Evolutionary conservation across 2,888 invertebrate genomes (phyloP), one percentile per base, ranked within the genome.

Genomic region (Epistrophella euchroma): DNA sequence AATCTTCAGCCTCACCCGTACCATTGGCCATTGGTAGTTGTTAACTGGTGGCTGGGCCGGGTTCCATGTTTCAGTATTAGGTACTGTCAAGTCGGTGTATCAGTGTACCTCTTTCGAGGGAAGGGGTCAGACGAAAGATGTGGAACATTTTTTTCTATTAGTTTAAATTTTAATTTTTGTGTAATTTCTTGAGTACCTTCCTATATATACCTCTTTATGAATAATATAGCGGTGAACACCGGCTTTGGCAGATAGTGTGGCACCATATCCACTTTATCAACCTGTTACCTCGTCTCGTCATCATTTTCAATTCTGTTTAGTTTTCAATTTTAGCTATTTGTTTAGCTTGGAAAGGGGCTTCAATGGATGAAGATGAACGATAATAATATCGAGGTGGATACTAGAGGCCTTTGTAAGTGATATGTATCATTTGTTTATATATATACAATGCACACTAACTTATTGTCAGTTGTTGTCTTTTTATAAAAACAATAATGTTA

Each of bases 281-380:
- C 72, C 32, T 81, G 76, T 80, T 76, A 70, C 78, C 32, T 17
- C 19, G 62, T 25, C 52, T 32, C 77, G 40, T 64, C 43, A 25
- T 25, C 56, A 55, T 70, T 72, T 47, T 76, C n/a, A 70, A 77
- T 70, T 79, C 66, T 75, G 80, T 85, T 73, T 81, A 62, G 81
- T 68, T 55, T 80, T 81, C 73, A 81, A 73, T 81, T 85, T 72
- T 73, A 73, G 62, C 68, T 85, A 81, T 85, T 85, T 85, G 73
- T 70, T 85, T 81, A 81, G 70, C 56, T 85, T 73, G 73, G 50
- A 50, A 85, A 77, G 55, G 66, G 72, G 56, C 76, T 77, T 85
- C 68, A 81, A 81, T 80, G 66, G 28, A 52, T 43, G 66, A 64
- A 6, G 70, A 55, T 71, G 70, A 52, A 70, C 9, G 68, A 73